Evolutionary conservation across 2,888 invertebrate genomes (phyloP).

Genomic region (Ormyrus labotus): DNA sequence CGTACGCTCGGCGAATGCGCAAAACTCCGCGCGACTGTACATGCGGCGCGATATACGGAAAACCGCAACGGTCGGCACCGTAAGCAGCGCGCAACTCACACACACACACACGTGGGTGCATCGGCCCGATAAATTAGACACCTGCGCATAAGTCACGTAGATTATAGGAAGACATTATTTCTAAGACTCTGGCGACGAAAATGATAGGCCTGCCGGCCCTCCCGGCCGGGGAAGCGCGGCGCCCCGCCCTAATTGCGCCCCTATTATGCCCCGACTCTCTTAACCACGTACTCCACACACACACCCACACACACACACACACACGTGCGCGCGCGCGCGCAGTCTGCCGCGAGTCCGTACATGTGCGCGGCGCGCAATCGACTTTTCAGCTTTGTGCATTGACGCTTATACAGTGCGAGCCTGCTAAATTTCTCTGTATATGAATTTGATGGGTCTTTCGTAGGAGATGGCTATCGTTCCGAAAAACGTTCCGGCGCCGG

Average conservation of each 20-base stretch:
- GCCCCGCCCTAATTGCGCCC: slow-evolving; percentile 29
- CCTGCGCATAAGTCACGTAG: slow-evolving; percentile 24
- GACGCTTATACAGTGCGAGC: not conserved
- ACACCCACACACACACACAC: not conserved
- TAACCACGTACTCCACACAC: not conserved
- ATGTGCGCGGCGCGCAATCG: not conserved
- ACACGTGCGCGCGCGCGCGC: not conserved
- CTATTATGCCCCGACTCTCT: slow-evolving; percentile 33
- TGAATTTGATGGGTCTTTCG: no score
- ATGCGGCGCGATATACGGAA: not conserved
- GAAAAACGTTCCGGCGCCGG: no score
- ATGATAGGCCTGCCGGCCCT: slow-evolving; percentile 33
- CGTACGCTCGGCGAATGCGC: slow-evolving; percentile 5
- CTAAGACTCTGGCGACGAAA: slow-evolving; percentile 43
- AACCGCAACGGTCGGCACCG: no score
- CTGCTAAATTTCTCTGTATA: not conserved
- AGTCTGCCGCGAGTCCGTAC: not conserved
- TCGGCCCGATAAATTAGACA: slow-evolving; percentile 25
- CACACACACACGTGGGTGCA: no score
- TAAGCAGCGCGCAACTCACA: no score
- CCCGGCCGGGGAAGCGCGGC: not conserved
- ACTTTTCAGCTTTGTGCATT: slow-evolving; percentile 20
- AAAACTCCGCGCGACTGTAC: slow-evolving; percentile 1
- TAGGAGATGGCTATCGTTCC: no score
- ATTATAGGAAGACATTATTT: slow-evolving; percentile 36